Conservation (phyloP, 2,797 vertebrate species). For the Manis javanica region DNA sequence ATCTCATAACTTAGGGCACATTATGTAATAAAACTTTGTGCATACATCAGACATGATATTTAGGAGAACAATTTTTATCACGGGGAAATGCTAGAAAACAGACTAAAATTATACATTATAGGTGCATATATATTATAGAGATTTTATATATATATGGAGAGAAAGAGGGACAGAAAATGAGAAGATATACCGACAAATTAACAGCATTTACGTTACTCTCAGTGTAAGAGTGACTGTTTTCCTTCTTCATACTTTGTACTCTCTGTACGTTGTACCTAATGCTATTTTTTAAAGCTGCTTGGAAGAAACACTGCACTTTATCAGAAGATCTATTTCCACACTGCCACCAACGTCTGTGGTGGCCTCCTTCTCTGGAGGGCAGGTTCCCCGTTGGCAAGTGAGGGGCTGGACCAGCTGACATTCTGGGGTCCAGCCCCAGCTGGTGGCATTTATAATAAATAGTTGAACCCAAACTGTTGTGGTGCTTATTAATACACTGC, state of each 20-base stretch:
- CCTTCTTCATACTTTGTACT: neutral
- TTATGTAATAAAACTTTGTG: neutral
- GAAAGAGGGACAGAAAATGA: neutral
- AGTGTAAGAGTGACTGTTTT: neutral
- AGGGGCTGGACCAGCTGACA: neutral
- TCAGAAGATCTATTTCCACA: neutral
- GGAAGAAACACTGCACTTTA: neutral
- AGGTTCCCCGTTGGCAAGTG: neutral
- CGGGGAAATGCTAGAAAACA: neutral
- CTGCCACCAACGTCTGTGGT: rapidly evolving
- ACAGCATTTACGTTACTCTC: neutral
- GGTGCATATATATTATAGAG: neutral
- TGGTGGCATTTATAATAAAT: neutral
- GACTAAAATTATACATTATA: neutral
- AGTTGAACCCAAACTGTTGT: neutral
- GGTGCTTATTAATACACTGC: neutral
- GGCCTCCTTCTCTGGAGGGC: neutral
- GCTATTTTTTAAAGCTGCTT: neutral
- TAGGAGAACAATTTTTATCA: neutral
- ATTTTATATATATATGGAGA: neutral
- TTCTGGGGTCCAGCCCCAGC: neutral
- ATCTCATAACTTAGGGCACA: neutral
- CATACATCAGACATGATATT: neutral
- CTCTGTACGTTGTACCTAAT: neutral
- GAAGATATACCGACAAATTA: neutral